Conservation (phyloP, 2,888 invertebrate species). For the Disparrhopalites patrizii region DNA sequence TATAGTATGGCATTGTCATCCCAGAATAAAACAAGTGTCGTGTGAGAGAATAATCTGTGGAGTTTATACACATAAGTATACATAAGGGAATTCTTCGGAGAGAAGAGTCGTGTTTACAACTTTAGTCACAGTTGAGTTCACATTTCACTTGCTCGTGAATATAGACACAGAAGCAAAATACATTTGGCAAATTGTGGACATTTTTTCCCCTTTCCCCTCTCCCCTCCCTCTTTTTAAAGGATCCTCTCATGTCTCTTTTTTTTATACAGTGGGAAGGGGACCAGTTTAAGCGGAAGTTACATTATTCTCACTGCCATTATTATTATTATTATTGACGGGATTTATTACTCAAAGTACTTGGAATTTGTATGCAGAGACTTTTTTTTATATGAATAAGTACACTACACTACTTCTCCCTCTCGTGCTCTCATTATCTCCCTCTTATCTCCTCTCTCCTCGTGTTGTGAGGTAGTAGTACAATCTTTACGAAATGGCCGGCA, state of each 20-base stretch:
- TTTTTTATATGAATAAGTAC: too few species aligned
- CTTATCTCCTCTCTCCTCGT: neutral
- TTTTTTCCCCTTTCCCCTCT: conserved; percentile 16
- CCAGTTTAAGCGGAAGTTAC: conserved; percentile 19
- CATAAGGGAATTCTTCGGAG: neutral
- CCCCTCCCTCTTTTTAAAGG: neutral
- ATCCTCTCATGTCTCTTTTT: neutral
- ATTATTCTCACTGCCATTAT: too few species aligned
- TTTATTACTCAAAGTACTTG: conserved; percentile 14
- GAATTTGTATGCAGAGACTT: neutral
- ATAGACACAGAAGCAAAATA: neutral
- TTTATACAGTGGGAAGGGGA: neutral
- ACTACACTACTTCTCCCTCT: conserved; percentile 8
- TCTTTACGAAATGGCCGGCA: too few species aligned
- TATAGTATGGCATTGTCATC: neutral
- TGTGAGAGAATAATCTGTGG: too few species aligned
- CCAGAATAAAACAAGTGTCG: neutral
- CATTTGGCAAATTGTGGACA: conserved; percentile 3
- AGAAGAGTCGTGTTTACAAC: conserved; percentile 15
- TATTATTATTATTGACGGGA: conserved; percentile 8
- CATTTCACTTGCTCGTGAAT: conserved; percentile 10
- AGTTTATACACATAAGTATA: neutral
- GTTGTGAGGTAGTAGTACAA: neutral
- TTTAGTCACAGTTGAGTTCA: conserved; percentile 25
- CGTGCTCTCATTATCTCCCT: conserved; percentile 4